phyloP scores from a whole-genome alignment of 2,888 invertebrate species.

The Brenthis hecate region DNA sequence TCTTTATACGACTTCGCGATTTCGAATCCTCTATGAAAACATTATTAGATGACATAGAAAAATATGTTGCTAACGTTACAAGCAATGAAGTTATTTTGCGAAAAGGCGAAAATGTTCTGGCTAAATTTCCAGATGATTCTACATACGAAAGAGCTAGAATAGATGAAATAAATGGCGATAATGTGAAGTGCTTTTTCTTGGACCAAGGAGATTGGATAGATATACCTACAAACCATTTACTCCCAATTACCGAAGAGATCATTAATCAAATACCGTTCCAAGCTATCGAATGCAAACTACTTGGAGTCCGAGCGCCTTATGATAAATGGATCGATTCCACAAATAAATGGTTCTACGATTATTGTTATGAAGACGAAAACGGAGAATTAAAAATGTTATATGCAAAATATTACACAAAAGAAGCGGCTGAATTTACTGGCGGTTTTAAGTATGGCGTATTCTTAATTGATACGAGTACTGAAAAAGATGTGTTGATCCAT shows the following conservation, averaged over 20 bases:
- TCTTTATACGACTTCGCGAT: constrained; percentile 77
- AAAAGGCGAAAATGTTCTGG: constrained; percentile 74
- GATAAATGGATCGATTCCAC: constrained; percentile 79
- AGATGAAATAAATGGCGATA: constrained; percentile 55
- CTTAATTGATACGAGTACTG: constrained; percentile 71
- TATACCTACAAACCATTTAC: constrained; percentile 65
- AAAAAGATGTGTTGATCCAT: constrained; percentile 72
- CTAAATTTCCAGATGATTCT: constrained; percentile 70
- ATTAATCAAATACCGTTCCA: constrained; percentile 83
- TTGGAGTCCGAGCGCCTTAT: constrained; percentile 75
- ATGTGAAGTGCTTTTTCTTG: constrained; percentile 82
- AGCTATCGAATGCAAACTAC: constrained; percentile 84
- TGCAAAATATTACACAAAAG: constrained; percentile 67
- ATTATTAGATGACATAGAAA: constrained; percentile 68
- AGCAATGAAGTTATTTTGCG: constrained; percentile 48
- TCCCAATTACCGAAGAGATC: constrained; percentile 74
- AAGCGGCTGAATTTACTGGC: constrained; percentile 58
- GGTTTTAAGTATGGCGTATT: constrained; percentile 76
- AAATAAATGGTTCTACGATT: constrained; percentile 76
- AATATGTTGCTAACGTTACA: constrained; percentile 51
- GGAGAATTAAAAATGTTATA: constrained; percentile 68
- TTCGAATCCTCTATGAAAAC: constrained; percentile 64
- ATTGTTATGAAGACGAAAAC: constrained; percentile 61
- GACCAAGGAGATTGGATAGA: constrained; percentile 83
- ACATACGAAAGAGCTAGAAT: constrained; percentile 75